phyloP scores from a whole-genome alignment of 2,113 vertebrate genomes.

The Mohoua ochrocephala region DNA sequence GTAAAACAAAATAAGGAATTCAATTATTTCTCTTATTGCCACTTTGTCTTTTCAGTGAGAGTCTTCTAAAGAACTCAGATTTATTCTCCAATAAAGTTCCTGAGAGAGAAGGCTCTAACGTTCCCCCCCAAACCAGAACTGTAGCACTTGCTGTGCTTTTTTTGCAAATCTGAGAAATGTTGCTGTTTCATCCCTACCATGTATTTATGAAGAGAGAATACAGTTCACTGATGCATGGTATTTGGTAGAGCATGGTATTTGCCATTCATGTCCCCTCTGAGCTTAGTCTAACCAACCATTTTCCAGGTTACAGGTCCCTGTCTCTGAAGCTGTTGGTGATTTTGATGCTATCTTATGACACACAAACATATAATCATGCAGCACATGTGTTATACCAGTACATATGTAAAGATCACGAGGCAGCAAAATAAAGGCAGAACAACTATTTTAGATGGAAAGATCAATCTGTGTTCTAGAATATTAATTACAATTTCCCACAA shows the following conservation, averaged over 20 bases:
- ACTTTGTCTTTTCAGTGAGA: conserved; percentile 17
- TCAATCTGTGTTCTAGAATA: neutral
- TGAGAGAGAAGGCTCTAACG: neutral
- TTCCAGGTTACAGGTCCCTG: neutral
- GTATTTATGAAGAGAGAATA: neutral
- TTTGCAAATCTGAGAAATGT: neutral
- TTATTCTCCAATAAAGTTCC: neutral
- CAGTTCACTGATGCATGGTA: neutral
- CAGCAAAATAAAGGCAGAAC: neutral
- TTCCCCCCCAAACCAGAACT: neutral
- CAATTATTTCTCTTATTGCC: conserved; percentile 42
- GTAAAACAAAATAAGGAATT: conserved; percentile 70
- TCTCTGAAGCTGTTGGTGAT: neutral
- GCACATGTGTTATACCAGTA: neutral
- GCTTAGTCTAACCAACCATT: neutral
- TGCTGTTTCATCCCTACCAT: neutral
- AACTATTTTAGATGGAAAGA: neutral
- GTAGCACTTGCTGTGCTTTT: neutral
- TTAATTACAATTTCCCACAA: neutral
- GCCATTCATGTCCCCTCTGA: neutral
- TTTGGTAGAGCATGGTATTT: neutral
- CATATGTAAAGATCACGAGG: neutral
- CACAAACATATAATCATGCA: neutral
- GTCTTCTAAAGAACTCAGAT: neutral
- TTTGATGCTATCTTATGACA: neutral